Evolutionary conservation across 2,113 vertebrate species (phyloP), one percentile per base, ranked within the genome.

Genomic region (Heterotis niloticus): DNA sequence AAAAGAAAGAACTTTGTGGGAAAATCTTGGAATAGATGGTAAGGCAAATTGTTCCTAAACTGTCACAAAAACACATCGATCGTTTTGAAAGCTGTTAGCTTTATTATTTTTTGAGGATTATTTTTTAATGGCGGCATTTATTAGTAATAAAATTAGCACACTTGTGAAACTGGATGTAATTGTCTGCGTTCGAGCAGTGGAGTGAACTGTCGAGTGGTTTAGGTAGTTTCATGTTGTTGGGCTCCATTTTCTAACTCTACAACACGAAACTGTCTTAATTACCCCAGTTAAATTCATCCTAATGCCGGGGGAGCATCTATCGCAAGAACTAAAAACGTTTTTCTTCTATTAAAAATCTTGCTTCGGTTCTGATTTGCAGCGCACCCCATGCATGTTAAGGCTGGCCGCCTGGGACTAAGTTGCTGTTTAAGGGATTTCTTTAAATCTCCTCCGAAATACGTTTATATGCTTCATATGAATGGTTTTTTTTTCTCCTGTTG

Each of bases 211-310:
- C 91, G 92, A 93, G 95, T 96, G 95, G 94, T 97, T 95, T 98
- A 98, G 96, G 96, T 98, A 98, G 96, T 98, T 96, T 98, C 95
- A 96, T 97, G 96, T 98, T 98, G 96, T 98, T 98, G 96, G 96
- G 94, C 93, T 96, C 91, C 91, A 90, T 92, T 94, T 93, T 92
- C 82, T 93, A 93, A 94, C 95, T 94, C 96, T 95, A 94, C 96
- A 96, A 96, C 96, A 98, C 88, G 94, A 96, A 92, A 96, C 96
- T 98, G 95, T 94, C 96, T 96, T 94, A 93, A 97, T 96, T 95
- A 94, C 95, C 94, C 93, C 96, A 98, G 96, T 95, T 96, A 87
- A 93, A 91, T 87, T 91, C 96, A 89, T 92, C 96, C 88, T 91
- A 89, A 88, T 62, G n/a, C 59, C 51, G 70, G 51, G 28, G 18